These are phyloP conservation scores for Capitella teleta DNA, from an alignment of 1,140 invertebrate species.

Conservation along the genomic window DNA sequence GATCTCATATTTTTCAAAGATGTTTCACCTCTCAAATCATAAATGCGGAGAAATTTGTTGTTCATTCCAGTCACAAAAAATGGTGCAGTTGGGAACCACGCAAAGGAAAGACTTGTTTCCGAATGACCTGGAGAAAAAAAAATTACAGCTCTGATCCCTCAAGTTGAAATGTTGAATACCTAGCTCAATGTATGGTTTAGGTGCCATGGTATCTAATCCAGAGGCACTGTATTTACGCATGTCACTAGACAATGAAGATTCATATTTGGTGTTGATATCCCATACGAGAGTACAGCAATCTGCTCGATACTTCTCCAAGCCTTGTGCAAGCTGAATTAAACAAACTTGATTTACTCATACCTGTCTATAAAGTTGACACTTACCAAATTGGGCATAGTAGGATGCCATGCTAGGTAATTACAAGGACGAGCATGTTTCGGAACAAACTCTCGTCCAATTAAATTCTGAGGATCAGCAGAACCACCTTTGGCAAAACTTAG, in stretches of 20 bases:
- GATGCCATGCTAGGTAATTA: slow-evolving; percentile 78
- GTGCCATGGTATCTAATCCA: not conserved
- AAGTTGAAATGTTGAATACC: not conserved
- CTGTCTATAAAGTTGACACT: slow-evolving; percentile 9
- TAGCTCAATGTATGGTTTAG: not conserved
- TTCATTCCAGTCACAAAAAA: slow-evolving; percentile 75
- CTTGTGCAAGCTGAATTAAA: slow-evolving; percentile 54
- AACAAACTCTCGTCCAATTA: slow-evolving; percentile 62
- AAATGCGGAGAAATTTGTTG: slow-evolving; percentile 77
- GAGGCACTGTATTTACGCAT: not conserved
- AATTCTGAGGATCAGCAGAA: slow-evolving; percentile 52
- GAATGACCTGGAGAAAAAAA: not conserved
- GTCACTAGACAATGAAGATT: not conserved
- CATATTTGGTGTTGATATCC: slow-evolving; percentile 29
- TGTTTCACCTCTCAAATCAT: slow-evolving; percentile 73
- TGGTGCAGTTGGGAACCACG: slow-evolving; percentile 67
- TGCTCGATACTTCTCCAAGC: slow-evolving; percentile 71
- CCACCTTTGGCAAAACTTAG: slow-evolving; percentile 54
- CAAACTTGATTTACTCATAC: not conserved
- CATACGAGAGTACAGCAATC: slow-evolving; percentile 39
- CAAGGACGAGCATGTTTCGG: slow-evolving; percentile 55
- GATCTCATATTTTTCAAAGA: not conserved
- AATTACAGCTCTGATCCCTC: slow-evolving; percentile 7
- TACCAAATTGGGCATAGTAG: slow-evolving; percentile 61
- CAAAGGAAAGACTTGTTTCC: slow-evolving; percentile 37